Evolutionary conservation across 53 echinoderm and acorn worm species (phyloP), one percentile per base, ranked within the genome.

Genomic region (Arbacia lixula): DNA sequence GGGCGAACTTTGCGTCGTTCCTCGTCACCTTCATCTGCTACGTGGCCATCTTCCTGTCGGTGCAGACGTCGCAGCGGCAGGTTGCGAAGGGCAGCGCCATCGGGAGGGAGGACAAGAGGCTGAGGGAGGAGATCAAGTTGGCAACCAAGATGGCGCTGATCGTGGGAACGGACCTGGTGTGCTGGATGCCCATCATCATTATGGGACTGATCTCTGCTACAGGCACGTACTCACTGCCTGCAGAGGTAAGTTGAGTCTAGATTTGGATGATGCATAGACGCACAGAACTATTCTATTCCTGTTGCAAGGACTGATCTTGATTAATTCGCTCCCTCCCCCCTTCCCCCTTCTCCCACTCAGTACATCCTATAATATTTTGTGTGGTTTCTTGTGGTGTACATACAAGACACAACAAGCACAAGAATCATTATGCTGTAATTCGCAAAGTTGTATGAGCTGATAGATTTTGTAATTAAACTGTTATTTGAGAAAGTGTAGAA

Each of bases 141-240:
- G 93, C 93, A 24, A 84, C 85, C 36, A 87, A 88, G 81, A 93
- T 88, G n/a, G 85, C 85, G 16, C 46, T 90, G 22, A 90, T 93
- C 40, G 88, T 93, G 17, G 88, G 85, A 3, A 93, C 93, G 2
- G 93, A 93, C 39, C 87, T 93, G 54, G 53, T 84, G 29, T 93
- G 93, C 38, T 93, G 93, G 93, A 82, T 93, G 27, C 93, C 93
- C 32, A 93, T 93, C 53, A 86, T 93, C 34, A 85, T 93, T 35
- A 90, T 90, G 90, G 77, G 77, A 10, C 10, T 77, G 40, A 54
- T 77, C 26, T 56, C 77, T 25, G 56, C 77, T 3, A 27, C 22
- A 14, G 90, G 93, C 0, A 85, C 53, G 12, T 36, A 88, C 0
- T 62, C 85, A 1, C 74, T 93, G 12, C 87, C 90, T 8, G 88